Percentiles rank a stretch among this genome's conserved stretches.
phyloP scores from a whole-genome alignment of 2,113 vertebrate genomes.

The Gavia stellata region DNA sequence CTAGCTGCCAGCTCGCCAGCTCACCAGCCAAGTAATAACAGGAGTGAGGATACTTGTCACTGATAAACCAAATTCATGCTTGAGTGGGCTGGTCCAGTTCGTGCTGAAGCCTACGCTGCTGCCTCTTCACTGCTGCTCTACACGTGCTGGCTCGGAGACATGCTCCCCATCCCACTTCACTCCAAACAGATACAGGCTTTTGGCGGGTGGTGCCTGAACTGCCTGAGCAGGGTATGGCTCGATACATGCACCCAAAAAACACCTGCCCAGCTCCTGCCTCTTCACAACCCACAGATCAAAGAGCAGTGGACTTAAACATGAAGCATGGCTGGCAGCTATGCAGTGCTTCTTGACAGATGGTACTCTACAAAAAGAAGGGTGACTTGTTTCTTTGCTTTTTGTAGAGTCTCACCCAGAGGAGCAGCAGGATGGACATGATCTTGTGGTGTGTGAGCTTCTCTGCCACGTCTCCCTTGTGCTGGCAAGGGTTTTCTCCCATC shows the following conservation, averaged over 20 bases:
- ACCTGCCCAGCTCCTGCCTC: neutral
- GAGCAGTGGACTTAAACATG: neutral
- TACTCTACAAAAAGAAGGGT: neutral
- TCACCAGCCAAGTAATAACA: accelerated
- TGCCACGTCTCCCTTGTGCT: accelerated
- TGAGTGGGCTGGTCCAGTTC: neutral
- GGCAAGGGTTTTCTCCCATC: neutral
- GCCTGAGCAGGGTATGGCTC: neutral
- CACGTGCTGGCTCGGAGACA: neutral
- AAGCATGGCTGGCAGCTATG: neutral
- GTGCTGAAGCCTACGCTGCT: neutral
- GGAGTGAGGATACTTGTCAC: neutral
- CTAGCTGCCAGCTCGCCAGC: neutral
- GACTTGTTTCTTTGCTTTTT: neutral
- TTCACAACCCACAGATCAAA: neutral
- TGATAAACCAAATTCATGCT: neutral
- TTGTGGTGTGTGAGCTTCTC: neutral
- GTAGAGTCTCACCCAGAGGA: neutral
- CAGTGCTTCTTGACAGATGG: neutral
- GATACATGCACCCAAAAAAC: accelerated
- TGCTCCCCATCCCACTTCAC: neutral
- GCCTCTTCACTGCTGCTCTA: neutral
- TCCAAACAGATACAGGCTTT: accelerated
- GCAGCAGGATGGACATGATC: neutral
- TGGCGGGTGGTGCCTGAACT: neutral